Evolutionary conservation across 2,888 invertebrate species (phyloP), one percentile per base, ranked within the genome.

Genomic region (Rhagium mordax): DNA sequence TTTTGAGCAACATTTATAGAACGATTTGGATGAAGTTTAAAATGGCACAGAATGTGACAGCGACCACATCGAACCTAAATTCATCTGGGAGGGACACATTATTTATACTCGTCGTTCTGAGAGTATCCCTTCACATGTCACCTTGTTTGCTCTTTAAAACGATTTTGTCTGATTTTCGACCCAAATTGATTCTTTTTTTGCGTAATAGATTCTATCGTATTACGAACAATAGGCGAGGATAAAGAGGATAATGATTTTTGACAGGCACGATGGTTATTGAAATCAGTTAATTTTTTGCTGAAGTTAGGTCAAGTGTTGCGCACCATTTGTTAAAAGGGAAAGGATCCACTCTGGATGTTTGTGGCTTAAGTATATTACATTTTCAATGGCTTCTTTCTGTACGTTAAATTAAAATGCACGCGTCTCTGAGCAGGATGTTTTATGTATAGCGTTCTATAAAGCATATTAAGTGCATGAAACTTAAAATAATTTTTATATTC

Each of bases 71-170:
- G 48, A 18, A 21, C 47, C 16, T 24, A 24, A 21, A 64, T 41
- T 48, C 24, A 13, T 49, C n/a, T 49, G 24, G n/a, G 48, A 64
- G 24, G 24, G 24, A 48, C 24, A 20, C 49, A 21, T 64, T 64
- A 64, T 64, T 64, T 64, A 48, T 64, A 49, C 21, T 49, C 48
- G 49, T 64, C 49, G 24, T 64, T 49, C 49, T 24, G n/a, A 15
- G 15, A 8, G 48, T 49, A 64, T 64, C 62, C 49, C 16, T 27
- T 64, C 49, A 64, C 24, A 41, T 24, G 62, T 49, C 27, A 64
- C 8, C 51, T 53, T 65, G 65, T 53, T 65, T 53, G 64, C 62
- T 64, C 16, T 49, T 51, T 64, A 21, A 64, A 64, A 21, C 27
- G n/a, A 10, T 20, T 53, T 53, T 15, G 16, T 33, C 41, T 16